Conservation (phyloP, 2,888 invertebrate species). For the Dorcus parallelipipedus region DNA sequence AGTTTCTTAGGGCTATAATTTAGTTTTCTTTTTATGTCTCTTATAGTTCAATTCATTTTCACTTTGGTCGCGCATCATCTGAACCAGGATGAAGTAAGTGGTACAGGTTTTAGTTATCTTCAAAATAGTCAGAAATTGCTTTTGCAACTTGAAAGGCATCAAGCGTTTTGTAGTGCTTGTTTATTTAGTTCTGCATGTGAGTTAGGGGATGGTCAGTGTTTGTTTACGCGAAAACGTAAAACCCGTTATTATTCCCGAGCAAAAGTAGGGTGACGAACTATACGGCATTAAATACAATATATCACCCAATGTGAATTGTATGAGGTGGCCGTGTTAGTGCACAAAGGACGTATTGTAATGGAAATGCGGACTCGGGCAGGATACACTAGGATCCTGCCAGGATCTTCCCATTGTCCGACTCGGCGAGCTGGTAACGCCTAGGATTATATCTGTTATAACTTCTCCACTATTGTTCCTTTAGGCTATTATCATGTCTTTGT, state of each 20-base stretch:
- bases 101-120: too few relatives aligned
- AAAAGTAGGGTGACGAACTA: not conserved
- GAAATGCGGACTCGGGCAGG: constrained; percentile 27
- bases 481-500: constrained; percentile 26
- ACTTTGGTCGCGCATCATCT: too few relatives aligned
- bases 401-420: constrained; percentile 31
- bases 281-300: constrained; percentile 26
- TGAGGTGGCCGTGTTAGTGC: constrained; percentile 26
- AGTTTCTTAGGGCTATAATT: too few relatives aligned
- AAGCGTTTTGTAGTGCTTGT: too few relatives aligned
- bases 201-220: not conserved
- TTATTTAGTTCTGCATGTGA: not conserved
- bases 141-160: too few relatives aligned
- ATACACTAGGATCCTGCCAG: constrained; percentile 24
- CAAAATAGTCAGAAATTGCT: too few relatives aligned
- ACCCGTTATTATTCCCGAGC: not conserved
- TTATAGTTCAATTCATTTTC: too few relatives aligned
- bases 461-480: constrained; percentile 29
- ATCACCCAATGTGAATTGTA: constrained; percentile 34
- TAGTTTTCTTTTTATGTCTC: too few relatives aligned
- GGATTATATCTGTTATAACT: constrained; percentile 33
- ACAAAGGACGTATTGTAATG: constrained; percentile 31
- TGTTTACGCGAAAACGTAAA: not conserved
- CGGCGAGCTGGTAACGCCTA: constrained; percentile 28
- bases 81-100: too few relatives aligned